A percentile compares a stretch with the other conserved stretches of the same genome.
Conservation (phyloP, 1,140 invertebrate species). For the Brachionus sp. region DNA sequence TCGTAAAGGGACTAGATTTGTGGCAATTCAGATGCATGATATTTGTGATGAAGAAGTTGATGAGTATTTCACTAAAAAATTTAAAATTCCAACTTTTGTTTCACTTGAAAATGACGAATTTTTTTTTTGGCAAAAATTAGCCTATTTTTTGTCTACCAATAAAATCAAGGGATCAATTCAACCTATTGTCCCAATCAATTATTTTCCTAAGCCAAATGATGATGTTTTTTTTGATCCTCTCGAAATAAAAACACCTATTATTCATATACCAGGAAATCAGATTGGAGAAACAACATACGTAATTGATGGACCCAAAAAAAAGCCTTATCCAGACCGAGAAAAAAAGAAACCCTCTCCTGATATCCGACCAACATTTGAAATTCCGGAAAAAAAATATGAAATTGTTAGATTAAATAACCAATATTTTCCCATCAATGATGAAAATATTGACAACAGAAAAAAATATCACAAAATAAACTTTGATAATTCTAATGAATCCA, state of each 20-base stretch:
- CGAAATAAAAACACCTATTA: background rate
- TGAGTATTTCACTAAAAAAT: conserved; percentile 8
- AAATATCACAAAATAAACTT: too few species aligned
- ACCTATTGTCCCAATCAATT: background rate
- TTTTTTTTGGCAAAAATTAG: conserved; percentile 39
- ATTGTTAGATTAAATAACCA: background rate
- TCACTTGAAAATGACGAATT: conserved; percentile 32
- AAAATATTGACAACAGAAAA: background rate
- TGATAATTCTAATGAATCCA: background rate
- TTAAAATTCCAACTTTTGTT: conserved; percentile 21
- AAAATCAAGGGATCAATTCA: background rate
- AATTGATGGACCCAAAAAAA: background rate
- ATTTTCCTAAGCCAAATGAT: background rate
- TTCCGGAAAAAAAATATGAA: conserved; percentile 14
- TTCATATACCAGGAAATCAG: background rate
- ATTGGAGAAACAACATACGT: background rate
- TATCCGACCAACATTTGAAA: background rate
- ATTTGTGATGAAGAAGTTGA: conserved; percentile 31
- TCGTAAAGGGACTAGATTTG: background rate
- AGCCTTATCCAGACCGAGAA: background rate
- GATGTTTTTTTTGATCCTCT: background rate
- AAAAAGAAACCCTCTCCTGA: background rate
- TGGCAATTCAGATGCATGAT: conserved; percentile 23
- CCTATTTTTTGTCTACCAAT: conserved; percentile 30
- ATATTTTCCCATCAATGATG: background rate